These are phyloP conservation scores for Leucophora obtusa DNA, from an alignment of 2,888 invertebrate species.

Conservation along the genomic window DNA sequence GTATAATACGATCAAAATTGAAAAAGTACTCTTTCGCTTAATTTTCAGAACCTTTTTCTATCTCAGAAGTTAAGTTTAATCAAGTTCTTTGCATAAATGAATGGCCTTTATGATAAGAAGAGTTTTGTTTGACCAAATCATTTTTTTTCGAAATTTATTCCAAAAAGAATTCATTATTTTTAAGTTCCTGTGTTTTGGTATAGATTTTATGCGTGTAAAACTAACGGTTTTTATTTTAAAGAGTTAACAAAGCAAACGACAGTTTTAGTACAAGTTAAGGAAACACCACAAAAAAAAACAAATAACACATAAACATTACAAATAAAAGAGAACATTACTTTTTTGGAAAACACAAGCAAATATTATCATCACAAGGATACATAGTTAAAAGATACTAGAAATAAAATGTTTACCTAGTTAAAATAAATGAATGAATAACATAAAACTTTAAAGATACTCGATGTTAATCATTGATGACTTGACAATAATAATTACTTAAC, in stretches of 20 bases:
- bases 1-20: too few species aligned
- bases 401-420: neutral
- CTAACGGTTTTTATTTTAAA: constrained; percentile 11
- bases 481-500: too few species aligned
- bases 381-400: neutral
- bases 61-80: too few species aligned
- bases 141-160: neutral
- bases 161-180: neutral
- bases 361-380: neutral
- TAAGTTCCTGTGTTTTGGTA: neutral
- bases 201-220: constrained; percentile 23
- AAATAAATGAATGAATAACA: neutral
- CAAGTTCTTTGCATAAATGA: too few species aligned
- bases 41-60: too few species aligned
- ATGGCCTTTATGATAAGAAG: too few species aligned
- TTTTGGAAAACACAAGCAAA: neutral
- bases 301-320: constrained; percentile 23
- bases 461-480: neutral
- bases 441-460: neutral
- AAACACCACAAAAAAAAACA: constrained; percentile 11
- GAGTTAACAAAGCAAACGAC: constrained; percentile 32
- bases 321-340: neutral
- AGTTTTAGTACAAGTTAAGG: constrained; percentile 24
- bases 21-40: too few species aligned
- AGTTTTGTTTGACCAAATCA: too few species aligned